Base-by-base conservation (phyloP, 2,888 invertebrate genomes). In the Mythimna vitellina region DNA sequence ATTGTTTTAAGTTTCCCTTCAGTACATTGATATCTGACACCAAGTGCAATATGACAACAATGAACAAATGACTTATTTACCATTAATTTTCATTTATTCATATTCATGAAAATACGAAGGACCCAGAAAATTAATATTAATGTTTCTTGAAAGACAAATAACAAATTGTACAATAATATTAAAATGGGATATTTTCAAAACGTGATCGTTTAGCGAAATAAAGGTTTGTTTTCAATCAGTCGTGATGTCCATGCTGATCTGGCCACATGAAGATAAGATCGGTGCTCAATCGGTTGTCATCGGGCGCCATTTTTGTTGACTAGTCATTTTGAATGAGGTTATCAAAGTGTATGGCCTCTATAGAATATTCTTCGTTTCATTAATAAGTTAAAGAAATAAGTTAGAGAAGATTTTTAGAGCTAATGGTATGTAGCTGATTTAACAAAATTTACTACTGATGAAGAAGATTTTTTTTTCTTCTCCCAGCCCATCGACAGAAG, bases 81-180 rank as follows among this genome's bases (percentile, higher is more conserved):
- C 73, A 85, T 85, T 82, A 65, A 82, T 83, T 85, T 81, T 85
- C 77, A 78, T 84, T 60, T 69, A 84, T 81, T 81, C 62, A 81
- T 81, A 83, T 80, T 85, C 79, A 84, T 83, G 68, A 32, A 32
- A 61, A 79, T 69, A 54, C 60, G 53, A 80, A 70, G 72, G 70
- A 71, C 75, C 46, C 72, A 61, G 60, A 71, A 76, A 82, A 85
- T 85, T 76, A 83, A 82, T 84, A 84, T 84, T 84, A 74, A 82
- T 84, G 82, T 71, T 57, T 32, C 22, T 64, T 74, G 49, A 75
- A 78, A 69, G 58, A 65, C 72, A 80, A 73, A 83, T 62, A 82
- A 82, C 76, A 65, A 81, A 53, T 63, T 38, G 58, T 62, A 42
- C 42, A 64, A 61, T 71, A 73, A 53, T 46, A 64, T 67, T 46